phyloP scores from a whole-genome alignment of 2,888 invertebrate species.

The Sussaba pulchella region DNA sequence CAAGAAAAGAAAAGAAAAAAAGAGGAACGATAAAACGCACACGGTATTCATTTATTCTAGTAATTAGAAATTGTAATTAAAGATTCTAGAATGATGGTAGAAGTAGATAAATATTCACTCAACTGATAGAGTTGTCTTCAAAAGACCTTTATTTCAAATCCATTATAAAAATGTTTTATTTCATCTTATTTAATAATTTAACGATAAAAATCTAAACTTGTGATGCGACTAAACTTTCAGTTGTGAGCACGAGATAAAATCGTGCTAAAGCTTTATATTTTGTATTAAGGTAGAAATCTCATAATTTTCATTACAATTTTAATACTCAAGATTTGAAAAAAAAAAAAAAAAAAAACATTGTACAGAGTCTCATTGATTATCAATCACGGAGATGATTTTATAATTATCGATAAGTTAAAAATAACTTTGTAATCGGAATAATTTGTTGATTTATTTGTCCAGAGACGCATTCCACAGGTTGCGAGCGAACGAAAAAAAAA shows the following conservation, averaged over 20 bases:
- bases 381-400: constrained; percentile 46
- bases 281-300: constrained; percentile 7
- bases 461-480: constrained; percentile 65
- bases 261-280: constrained; percentile 56
- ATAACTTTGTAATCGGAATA: constrained; percentile 60
- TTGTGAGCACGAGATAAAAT: constrained; percentile 14
- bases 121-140: constrained; percentile 40
- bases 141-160: constrained; percentile 52
- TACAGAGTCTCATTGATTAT: constrained; percentile 57
- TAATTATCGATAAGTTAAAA: constrained; percentile 59
- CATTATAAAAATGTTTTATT: constrained; percentile 29
- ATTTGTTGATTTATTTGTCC: constrained; percentile 65
- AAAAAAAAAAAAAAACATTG: constrained; percentile 31
- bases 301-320: constrained; percentile 63
- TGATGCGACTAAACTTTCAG: constrained; percentile 41
- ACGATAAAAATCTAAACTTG: constrained; percentile 30
- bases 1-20: constrained; percentile 17
- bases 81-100: constrained; percentile 58
- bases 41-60: constrained; percentile 77
- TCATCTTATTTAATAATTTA: constrained; percentile 32
- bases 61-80: constrained; percentile 73
- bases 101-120: constrained; percentile 56
- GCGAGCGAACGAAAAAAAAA: neutral
- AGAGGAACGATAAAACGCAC: constrained; percentile 70
- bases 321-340: constrained; percentile 58